Conservation (phyloP, 1,140 invertebrate species). For the Brachionus angularis region DNA sequence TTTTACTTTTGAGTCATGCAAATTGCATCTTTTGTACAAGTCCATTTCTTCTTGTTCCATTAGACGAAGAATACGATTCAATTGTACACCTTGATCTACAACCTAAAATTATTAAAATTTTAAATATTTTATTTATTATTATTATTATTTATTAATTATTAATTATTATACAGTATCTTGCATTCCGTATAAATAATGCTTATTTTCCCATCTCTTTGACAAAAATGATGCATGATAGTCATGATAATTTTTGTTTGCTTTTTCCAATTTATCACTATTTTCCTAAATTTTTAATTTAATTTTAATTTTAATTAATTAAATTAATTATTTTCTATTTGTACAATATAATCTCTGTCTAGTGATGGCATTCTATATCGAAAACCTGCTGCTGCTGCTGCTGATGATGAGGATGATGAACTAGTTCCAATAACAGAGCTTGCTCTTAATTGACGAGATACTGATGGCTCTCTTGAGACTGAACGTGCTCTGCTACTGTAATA, state of each 20-base stretch:
- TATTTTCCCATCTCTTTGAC: conserved; percentile 42
- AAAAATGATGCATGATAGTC: conserved; percentile 33
- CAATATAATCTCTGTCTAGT: conserved; percentile 3
- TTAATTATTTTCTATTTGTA: too few relatives aligned
- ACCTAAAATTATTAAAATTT: neutral
- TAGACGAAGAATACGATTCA: conserved; percentile 42
- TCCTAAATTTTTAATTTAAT: conserved; percentile 3
- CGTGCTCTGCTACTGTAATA: neutral
- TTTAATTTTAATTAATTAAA: neutral
- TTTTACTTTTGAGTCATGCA: neutral
- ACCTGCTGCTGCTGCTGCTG: neutral
- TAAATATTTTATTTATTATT: neutral
- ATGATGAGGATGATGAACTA: too few relatives aligned
- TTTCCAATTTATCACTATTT: conserved; percentile 8
- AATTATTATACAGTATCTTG: conserved; percentile 23
- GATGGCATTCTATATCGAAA: neutral
- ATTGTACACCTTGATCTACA: conserved; percentile 41
- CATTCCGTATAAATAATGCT: conserved; percentile 28
- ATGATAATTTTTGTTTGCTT: conserved; percentile 35
- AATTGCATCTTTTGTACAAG: conserved; percentile 33
- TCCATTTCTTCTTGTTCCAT: conserved; percentile 40
- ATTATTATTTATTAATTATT: too few relatives aligned
- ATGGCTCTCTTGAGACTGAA: conserved; percentile 19
- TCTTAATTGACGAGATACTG: neutral
- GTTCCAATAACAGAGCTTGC: neutral